phyloP scores from a whole-genome alignment of 92 coral and sea anemone genomes.

The Zoanthus solanderi region DNA sequence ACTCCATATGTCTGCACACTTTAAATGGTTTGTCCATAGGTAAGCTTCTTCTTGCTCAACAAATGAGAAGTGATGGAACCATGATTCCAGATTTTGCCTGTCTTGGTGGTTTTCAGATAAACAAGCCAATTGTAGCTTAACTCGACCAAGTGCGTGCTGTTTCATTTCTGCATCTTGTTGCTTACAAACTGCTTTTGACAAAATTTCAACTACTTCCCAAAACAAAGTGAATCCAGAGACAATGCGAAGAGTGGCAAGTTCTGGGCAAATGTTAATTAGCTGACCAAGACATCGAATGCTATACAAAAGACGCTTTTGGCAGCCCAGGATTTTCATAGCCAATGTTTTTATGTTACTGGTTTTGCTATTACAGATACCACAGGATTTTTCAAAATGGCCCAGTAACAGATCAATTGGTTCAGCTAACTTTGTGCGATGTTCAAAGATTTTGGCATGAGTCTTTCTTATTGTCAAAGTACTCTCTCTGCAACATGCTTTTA shows the following conservation, averaged over 20 bases:
- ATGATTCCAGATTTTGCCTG: constrained; percentile 18
- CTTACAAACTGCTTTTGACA: constrained; percentile 16
- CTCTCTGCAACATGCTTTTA: neutral
- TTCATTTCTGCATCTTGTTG: constrained; percentile 7
- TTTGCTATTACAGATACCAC: constrained; percentile 3
- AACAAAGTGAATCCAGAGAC: constrained; percentile 20
- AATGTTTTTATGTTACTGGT: constrained; percentile 3
- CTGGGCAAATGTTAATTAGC: constrained; percentile 11
- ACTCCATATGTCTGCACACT: constrained; percentile 16
- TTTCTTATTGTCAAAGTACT: neutral
- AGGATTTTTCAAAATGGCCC: neutral
- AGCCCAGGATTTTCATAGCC: constrained; percentile 24
- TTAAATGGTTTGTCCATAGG: constrained; percentile 23
- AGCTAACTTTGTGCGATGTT: neutral
- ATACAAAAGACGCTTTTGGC: constrained; percentile 6
- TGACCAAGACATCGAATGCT: constrained; percentile 4
- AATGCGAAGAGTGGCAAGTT: constrained; percentile 3
- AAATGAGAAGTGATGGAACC: constrained; percentile 30
- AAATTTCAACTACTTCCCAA: neutral
- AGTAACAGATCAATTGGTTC: constrained; percentile 16
- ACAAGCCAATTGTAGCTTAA: constrained; percentile 26
- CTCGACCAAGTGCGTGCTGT: constrained; percentile 35
- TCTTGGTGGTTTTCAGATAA: constrained; percentile 18
- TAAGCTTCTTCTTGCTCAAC: constrained; percentile 5
- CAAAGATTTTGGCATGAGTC: constrained; percentile 6